A percentile compares a stretch with the other conserved stretches of the same genome.
Evolutionary conservation across 2,888 invertebrate species (phyloP).

Genomic region (Tholera decimalis): DNA sequence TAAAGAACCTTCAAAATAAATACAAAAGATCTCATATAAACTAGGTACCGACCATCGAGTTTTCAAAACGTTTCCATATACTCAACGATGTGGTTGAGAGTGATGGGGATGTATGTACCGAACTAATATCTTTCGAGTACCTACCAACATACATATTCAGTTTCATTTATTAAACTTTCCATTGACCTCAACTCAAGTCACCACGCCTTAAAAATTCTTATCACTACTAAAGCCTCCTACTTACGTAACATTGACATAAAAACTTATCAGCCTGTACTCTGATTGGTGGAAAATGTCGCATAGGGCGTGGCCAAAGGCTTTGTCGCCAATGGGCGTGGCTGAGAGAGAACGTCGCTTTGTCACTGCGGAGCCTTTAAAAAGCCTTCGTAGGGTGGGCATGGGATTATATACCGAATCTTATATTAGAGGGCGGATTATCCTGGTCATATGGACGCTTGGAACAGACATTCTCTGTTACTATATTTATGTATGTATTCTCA

Average conservation of each 20-base stretch:
- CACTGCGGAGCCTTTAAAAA: conserved; percentile 84
- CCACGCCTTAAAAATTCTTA: conserved; percentile 56
- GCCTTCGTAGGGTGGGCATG: conserved; percentile 69
- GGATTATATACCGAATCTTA: conserved; percentile 61
- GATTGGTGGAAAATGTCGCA: conserved; percentile 89
- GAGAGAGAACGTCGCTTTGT: conserved; percentile 81
- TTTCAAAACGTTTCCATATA: not conserved
- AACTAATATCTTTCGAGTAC: not conserved
- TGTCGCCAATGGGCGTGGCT: conserved; percentile 90
- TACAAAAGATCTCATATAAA: no score
- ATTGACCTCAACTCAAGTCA: conserved; percentile 2
- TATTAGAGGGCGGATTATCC: conserved; percentile 29
- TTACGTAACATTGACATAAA: conserved; percentile 64
- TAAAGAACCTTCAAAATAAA: no score
- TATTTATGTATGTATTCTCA: no score
- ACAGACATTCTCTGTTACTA: no score
- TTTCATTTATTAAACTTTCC: conserved; percentile 1
- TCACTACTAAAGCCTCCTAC: conserved; percentile 53
- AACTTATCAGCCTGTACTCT: conserved; percentile 69
- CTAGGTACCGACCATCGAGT: not conserved
- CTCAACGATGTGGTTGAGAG: no score
- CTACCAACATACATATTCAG: not conserved
- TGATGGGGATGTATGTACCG: no score
- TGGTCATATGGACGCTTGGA: not conserved
- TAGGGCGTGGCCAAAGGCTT: conserved; percentile 85